Evolutionary conservation across 2,113 vertebrate genomes (phyloP), one percentile per base, ranked within the genome.

Genomic region (Illadopsis cleaveri): DNA sequence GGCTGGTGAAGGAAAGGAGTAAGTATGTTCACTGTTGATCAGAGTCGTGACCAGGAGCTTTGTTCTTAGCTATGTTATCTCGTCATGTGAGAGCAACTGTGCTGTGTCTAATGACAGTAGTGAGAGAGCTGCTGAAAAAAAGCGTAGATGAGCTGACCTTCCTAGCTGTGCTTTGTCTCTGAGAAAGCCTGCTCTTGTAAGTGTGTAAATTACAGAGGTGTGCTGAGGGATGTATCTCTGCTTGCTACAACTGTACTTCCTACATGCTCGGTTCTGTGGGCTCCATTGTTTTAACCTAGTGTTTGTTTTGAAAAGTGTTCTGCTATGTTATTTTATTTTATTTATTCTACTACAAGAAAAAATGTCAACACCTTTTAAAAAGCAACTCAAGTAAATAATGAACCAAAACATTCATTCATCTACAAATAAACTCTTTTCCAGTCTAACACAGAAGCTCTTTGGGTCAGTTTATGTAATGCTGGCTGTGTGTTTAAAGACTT

Each of bases 11-110:
- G 23, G 33, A 35, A 75, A 68, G 35, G 12, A 81, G 28, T 25
- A 48, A 45, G 23, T 82, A 25, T 1, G 0, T 51, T 69, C 8
- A 2, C 13, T 82, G 37, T 72, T 3, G 2, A 2, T 69, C 19
- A 45, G 35, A 95, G 11, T 10, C 75, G 50, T 44, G 30, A 70
- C 33, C 19, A 62, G 72, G 31, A 82, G 9, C 24, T 70, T 58
- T 56, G 11, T 37, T 81, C 23, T 78, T 44, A 27, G 31, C n/a
- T 72, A 27, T 65, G 24, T 61, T 85, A 27, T 37, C 48, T 64
- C 23, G 4, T 76, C 58, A 31, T 25, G 11, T 57, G 44, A 81
- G 77, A 66, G n/a, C 62, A 91, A 31, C 50, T 65, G 51, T 2
- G 2, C 11, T 38, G 21, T 70, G 57, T 56, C 50, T 72, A 31